Conservation (phyloP, 2,113 vertebrate genomes). For the Scatophagus argus region DNA sequence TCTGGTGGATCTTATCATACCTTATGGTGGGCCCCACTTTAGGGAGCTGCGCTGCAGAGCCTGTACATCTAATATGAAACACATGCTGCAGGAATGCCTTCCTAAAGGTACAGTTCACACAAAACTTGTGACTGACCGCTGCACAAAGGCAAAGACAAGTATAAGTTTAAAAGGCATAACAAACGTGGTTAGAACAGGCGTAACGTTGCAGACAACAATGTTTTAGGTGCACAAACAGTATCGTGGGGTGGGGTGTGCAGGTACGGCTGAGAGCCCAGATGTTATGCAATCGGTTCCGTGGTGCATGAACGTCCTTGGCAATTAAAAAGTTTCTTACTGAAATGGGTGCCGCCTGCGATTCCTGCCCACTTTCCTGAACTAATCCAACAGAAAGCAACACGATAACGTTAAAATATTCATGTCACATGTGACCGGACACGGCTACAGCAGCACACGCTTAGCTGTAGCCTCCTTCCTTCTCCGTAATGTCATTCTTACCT, state of each 20-base stretch:
- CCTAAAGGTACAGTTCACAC: background rate
- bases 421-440: no score
- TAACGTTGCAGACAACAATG: background rate
- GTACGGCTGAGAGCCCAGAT: background rate
- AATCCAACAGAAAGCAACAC: no score
- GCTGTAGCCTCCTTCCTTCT: no score
- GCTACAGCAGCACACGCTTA: no score
- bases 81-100: background rate
- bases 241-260: background rate
- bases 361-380: background rate
- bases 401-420: no score
- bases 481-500: conserved; percentile 59
- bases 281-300: background rate
- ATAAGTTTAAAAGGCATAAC: background rate
- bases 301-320: background rate
- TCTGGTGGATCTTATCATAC: no score
- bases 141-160: no score
- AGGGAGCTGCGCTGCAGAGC: no score
- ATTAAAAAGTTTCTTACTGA: background rate
- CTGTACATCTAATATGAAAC: background rate
- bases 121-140: background rate
- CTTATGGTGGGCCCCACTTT: no score
- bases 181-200: background rate
- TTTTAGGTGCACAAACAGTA: background rate
- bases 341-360: background rate